Base-by-base conservation (phyloP, 1,140 invertebrate genomes). In the Theocolax elegans region DNA sequence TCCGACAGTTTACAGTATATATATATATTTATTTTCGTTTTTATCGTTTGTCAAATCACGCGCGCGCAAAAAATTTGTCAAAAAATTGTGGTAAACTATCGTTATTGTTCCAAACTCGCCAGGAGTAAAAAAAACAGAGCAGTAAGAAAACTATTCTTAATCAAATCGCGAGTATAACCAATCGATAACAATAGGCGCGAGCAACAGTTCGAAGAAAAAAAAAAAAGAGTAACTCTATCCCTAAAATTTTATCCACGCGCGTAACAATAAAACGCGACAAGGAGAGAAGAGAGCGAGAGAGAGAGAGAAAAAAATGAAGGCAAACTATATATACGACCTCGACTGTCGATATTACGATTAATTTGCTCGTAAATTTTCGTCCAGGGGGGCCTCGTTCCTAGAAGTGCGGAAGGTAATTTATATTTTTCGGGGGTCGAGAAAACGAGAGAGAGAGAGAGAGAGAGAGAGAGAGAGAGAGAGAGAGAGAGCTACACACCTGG, bases 291-390 rank as follows among this genome's bases (percentile, higher is more conserved):
- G 6, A 9, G 42, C 13, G 42, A 46, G 15, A 9, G 42, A 9
- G 6, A 46, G 42, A 46, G 15, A 6, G 15, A 46, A n/a, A 46
- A n/a, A 46, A n/a, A 46, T 7, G 6, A 15, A n/a, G 17, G 42
- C 42, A 46, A 48, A n/a, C 7, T 6, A 48, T 21, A n/a, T 2
- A 48, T 48, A 48, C 23, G 23, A 48, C n/a, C n/a, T n/a, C 71
- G 44, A 72, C 74, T 76, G 80, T 80, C 81, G 76, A 85, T 82
- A 78, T 77, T 77, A 79, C 84, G 77, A 85, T 85, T 85, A 84
- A 85, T 85, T 83, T 74, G 76, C 74, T 79, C 80, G 78, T 85
- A 85, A 85, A 85, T 85, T 84, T 80, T 80, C 75, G 65, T 29
- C 60, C 31, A 65, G 68, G 67, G 78, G 76, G 74, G 74, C 63